Evolutionary conservation across 2,113 vertebrate species (phyloP), one percentile per base, ranked within the genome.

Genomic region (Tenebrosternarchus preto): DNA sequence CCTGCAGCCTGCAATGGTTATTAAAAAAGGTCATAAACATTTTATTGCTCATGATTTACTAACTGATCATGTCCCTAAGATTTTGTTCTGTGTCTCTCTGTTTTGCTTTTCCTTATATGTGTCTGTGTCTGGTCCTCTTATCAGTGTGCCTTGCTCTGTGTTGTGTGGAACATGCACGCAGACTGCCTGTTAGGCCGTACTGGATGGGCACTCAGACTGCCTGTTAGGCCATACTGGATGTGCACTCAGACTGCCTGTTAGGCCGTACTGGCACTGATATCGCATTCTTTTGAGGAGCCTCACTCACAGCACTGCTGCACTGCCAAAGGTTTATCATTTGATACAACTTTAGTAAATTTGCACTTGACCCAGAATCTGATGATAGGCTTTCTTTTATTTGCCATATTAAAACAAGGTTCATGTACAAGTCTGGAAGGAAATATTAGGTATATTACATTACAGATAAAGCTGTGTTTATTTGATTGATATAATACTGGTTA

Each of bases 261-360:
- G 43, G 43, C 43, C 69, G 93, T 96, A 93, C 94, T 92, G 1
- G 92, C 92, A 85, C 92, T 94, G 89, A 95, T 92, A 85, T 92
- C 92, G 79, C 92, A 94, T 91, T 94, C 93, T 87, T 96, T 94
- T 73, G 93, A 95, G 89, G 93, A 95, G 73, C 73, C 39, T 55
- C 59, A 16, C 57, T 80, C 56, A 84, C 77, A 36, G 33, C 33
- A 36, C 81, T 86, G 85, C 16, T 70, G 36, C 2, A n/a, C 75
- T 78, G 8, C 69, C 66, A 83, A 39, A 53, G 59, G 79, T 83
- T 74, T 66, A 53, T 75, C 46, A 56, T 80, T 80, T 73, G 16
- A 55, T 64, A 60, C 55, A 24, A 69, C 53, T 78, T 59, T 33
- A 68, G 2, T 31, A 69, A 27, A 16, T 69, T 29, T 39, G 17